These are phyloP conservation scores for Dusona sp. DNA, from an alignment of 2,888 invertebrate genomes.

Conservation along the genomic window DNA sequence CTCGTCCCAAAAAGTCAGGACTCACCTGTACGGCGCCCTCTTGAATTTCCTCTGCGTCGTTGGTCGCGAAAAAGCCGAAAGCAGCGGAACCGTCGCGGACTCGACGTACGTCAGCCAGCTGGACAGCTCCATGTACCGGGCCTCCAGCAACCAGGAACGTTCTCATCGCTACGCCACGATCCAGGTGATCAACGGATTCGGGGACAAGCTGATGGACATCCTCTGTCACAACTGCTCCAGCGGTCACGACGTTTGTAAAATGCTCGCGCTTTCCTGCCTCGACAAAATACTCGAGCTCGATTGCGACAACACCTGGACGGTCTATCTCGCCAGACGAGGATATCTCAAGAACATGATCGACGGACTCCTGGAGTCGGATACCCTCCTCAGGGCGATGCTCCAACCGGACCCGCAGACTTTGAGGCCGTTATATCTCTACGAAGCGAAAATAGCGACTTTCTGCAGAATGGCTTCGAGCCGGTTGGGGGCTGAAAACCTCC, in stretches of 20 bases:
- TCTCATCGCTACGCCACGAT: conserved; percentile 85
- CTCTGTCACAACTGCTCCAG: conserved; percentile 95
- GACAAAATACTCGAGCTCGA: conserved; percentile 92
- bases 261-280: conserved; percentile 93
- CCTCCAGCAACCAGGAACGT: conserved; percentile 79
- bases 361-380: conserved; percentile 91
- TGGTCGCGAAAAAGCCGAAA: conserved; percentile 85
- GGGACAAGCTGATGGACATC: conserved; percentile 92
- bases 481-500: conserved; percentile 88
- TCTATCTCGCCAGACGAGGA: conserved; percentile 88
- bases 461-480: conserved; percentile 89
- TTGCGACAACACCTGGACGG: conserved; percentile 88
- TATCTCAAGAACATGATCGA: conserved; percentile 94
- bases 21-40: conserved; percentile 94
- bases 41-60: conserved; percentile 93
- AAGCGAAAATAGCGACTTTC: conserved; percentile 93
- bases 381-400: conserved; percentile 88
- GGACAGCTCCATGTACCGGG: conserved; percentile 86
- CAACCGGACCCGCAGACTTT: conserved; percentile 89
- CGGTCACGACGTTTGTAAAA: conserved; percentile 95
- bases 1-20: conserved; percentile 92
- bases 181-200: conserved; percentile 90
- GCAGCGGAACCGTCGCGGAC: conserved; percentile 78
- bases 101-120: conserved; percentile 88
- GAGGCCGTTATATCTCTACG: conserved; percentile 93